phyloP scores from a whole-genome alignment of 1,140 invertebrate species.

The Drosophila sp. region DNA sequence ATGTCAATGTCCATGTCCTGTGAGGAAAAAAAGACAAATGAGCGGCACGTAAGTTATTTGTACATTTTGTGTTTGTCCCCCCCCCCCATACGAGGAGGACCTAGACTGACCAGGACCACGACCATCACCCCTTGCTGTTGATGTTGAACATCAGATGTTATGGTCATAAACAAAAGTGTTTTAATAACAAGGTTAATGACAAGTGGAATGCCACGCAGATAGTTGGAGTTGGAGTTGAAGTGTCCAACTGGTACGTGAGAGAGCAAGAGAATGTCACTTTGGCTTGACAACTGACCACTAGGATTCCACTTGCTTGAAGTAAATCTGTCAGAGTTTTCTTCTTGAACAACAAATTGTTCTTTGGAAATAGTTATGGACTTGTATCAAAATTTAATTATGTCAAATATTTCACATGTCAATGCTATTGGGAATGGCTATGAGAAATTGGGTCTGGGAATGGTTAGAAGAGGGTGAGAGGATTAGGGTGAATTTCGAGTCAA shows the following conservation, averaged over 20 bases:
- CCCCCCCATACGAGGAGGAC: too few relatives aligned
- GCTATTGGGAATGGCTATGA: constrained; percentile 39
- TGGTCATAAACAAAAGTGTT: constrained; percentile 82
- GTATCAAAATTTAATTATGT: constrained; percentile 81
- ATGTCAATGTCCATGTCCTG: constrained; percentile 25
- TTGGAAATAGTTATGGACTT: constrained; percentile 69
- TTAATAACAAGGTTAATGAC: constrained; percentile 83
- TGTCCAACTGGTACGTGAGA: constrained; percentile 46
- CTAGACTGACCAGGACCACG: not conserved
- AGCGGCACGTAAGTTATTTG: constrained; percentile 81
- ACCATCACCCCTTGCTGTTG: not conserved
- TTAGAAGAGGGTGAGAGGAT: not conserved
- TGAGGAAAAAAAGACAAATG: constrained; percentile 55
- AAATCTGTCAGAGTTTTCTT: constrained; percentile 51
- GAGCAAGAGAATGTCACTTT: constrained; percentile 34
- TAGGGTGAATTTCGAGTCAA: constrained; percentile 16
- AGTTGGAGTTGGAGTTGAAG: not conserved
- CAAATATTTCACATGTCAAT: constrained; percentile 79
- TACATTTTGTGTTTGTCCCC: constrained; percentile 33
- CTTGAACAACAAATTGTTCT: constrained; percentile 9
- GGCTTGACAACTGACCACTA: constrained; percentile 13
- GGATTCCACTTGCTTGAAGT: constrained; percentile 3
- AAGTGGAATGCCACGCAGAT: constrained; percentile 67
- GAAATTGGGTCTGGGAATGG: constrained; percentile 1
- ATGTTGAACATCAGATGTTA: constrained; percentile 76